These are phyloP conservation scores for Spisula subtruncata DNA, from an alignment of 2,888 invertebrate genomes.

Conservation along the genomic window DNA sequence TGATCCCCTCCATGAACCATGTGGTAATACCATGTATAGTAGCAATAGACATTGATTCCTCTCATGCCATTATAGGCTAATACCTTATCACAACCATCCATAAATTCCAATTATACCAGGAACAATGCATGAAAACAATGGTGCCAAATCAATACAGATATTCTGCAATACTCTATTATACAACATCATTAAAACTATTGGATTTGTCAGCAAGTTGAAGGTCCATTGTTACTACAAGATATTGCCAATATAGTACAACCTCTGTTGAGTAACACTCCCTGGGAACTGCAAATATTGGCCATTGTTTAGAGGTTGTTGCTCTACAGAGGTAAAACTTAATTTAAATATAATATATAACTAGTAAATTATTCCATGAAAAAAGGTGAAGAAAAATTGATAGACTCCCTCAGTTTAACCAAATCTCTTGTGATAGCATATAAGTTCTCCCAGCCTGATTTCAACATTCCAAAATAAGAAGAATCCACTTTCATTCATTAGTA, in stretches of 20 bases:
- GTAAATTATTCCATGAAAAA: not conserved
- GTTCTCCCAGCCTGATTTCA: not conserved
- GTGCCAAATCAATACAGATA: conserved; percentile 45
- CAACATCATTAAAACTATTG: conserved; percentile 15
- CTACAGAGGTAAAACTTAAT: too few relatives aligned
- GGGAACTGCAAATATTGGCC: too few relatives aligned
- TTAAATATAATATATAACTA: too few relatives aligned
- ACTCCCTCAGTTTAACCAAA: not conserved
- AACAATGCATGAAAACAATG: conserved; percentile 48
- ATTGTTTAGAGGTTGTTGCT: too few relatives aligned
- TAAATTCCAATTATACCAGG: conserved; percentile 53
- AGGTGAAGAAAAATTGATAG: not conserved
- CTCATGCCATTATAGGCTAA: conserved; percentile 51
- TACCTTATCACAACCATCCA: conserved; percentile 49
- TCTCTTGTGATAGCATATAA: not conserved
- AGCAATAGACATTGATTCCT: conserved; percentile 52
- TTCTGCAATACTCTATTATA: conserved; percentile 7
- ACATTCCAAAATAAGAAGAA: not conserved
- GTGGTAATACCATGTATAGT: not conserved
- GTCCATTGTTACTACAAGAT: not conserved
- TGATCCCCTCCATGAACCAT: not conserved
- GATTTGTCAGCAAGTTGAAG: not conserved
- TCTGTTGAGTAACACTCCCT: too few relatives aligned
- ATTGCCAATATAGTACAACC: too few relatives aligned
- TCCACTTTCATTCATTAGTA: conserved; percentile 18